Percentiles rank a stretch among this genome's conserved stretches.
Evolutionary conservation across 2,888 invertebrate genomes (phyloP).

Genomic region (Synanthedon myopaeformis): DNA sequence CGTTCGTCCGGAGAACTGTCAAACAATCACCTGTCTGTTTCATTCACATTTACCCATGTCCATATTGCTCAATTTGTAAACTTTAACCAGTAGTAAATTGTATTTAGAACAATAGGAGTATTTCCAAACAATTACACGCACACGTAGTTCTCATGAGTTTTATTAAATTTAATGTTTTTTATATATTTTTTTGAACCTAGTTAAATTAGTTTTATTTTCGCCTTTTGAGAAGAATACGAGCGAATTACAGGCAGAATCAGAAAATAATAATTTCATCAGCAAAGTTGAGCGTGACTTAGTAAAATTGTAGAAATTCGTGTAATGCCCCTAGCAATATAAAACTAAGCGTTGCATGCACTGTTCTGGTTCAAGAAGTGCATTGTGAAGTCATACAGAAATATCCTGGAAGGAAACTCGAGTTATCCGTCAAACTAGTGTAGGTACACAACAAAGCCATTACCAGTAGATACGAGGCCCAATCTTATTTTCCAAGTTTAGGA

Average conservation of each 20-base stretch:
- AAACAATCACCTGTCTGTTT: slow-evolving; percentile 19
- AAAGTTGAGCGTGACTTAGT: too few species aligned
- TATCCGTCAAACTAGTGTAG: slow-evolving; percentile 31
- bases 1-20: slow-evolving; percentile 20
- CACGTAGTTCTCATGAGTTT: too few species aligned
- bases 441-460: slow-evolving; percentile 61
- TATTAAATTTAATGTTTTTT: too few species aligned
- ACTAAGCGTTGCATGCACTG: slow-evolving; percentile 11
- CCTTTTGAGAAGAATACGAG: too few species aligned
- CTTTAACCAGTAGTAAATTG: slow-evolving; percentile 2
- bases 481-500: slow-evolving; percentile 27
- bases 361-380: slow-evolving; percentile 15
- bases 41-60: slow-evolving; percentile 18
- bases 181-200: too few species aligned
- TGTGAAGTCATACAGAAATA: slow-evolving; percentile 35
- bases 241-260: too few species aligned
- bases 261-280: too few species aligned
- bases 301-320: too few species aligned
- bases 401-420: slow-evolving; percentile 34
- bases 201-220: too few species aligned
- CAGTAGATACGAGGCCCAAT: slow-evolving; percentile 34
- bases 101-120: not conserved
- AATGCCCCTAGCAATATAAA: not conserved
- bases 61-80: slow-evolving; percentile 7
- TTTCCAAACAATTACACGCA: too few species aligned